A percentile compares a stretch with the other conserved stretches of the same genome.
Conservation (phyloP, 2,797 vertebrate genomes). For the Enteromius radiatus region DNA sequence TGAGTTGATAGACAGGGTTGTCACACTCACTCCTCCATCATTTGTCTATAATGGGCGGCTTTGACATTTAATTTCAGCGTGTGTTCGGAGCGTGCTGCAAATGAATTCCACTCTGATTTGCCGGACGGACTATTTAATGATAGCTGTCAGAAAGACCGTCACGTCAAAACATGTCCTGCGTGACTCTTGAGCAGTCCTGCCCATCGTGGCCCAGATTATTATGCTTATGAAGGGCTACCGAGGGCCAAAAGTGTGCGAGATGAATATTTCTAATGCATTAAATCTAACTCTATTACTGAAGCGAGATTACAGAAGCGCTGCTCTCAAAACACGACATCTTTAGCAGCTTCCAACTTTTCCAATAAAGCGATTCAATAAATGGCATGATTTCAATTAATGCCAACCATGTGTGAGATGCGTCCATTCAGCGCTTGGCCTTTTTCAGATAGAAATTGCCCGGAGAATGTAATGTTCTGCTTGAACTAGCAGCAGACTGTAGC, state of each 20-base stretch:
- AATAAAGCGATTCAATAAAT: slow-evolving; percentile 39
- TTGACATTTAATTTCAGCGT: slow-evolving; percentile 55
- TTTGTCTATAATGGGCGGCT: slow-evolving; percentile 37
- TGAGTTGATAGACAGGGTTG: slow-evolving; percentile 20
- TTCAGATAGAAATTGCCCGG: slow-evolving; percentile 61
- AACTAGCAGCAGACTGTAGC: slow-evolving; percentile 57
- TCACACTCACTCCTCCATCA: slow-evolving; percentile 30
- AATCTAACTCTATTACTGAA: not conserved
- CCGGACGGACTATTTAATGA: slow-evolving; percentile 47
- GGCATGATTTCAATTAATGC: slow-evolving; percentile 59
- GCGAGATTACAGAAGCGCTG: not conserved
- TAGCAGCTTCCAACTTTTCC: not conserved
- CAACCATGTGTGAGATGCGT: slow-evolving; percentile 52
- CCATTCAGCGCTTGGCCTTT: slow-evolving; percentile 49
- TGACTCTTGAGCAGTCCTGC: slow-evolving; percentile 15
- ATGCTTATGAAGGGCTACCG: not conserved
- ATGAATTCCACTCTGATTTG: slow-evolving; percentile 50
- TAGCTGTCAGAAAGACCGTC: slow-evolving; percentile 37
- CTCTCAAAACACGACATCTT: not conserved
- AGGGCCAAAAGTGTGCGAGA: not conserved
- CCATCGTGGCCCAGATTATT: not conserved
- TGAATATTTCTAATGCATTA: not conserved
- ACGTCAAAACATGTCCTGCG: slow-evolving; percentile 19
- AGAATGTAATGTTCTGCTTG: slow-evolving; percentile 65
- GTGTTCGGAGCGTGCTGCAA: slow-evolving; percentile 13